Evolutionary conservation across 2,797 vertebrate species (phyloP).

Genomic region (Choloepus didactylus): DNA sequence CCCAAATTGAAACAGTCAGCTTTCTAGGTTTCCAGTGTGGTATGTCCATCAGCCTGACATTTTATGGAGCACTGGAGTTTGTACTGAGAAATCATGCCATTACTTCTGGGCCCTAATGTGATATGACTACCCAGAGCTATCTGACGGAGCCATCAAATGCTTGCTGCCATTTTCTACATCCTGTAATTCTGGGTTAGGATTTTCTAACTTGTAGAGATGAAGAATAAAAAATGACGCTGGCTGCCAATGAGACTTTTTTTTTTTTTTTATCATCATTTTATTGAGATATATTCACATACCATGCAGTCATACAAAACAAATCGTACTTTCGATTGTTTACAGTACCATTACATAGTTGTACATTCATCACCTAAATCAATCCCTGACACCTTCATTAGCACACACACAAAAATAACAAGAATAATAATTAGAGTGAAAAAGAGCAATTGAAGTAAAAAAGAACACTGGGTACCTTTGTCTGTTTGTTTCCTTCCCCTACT

Average conservation of each 20-base stretch:
- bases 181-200: not conserved
- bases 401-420: too few relatives aligned
- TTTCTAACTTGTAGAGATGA: not conserved
- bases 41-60: not conserved
- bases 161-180: not conserved
- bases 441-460: too few relatives aligned
- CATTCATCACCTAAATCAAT: too few relatives aligned
- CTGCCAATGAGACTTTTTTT: not conserved
- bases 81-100: not conserved
- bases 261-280: too few relatives aligned
- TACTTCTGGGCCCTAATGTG: not conserved
- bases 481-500: too few relatives aligned
- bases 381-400: too few relatives aligned
- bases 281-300: too few relatives aligned
- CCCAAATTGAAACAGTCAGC: not conserved
- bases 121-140: not conserved
- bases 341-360: too few relatives aligned
- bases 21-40: not conserved
- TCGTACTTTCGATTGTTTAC: too few relatives aligned
- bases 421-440: too few relatives aligned
- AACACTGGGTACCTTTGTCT: too few relatives aligned
- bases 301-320: too few relatives aligned
- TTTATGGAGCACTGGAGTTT: not conserved
- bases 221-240: slow-evolving; percentile 11
- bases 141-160: not conserved